Evolutionary conservation across 2,888 invertebrate species (phyloP), one percentile per base, ranked within the genome.

Genomic region (Torymus auratus): DNA sequence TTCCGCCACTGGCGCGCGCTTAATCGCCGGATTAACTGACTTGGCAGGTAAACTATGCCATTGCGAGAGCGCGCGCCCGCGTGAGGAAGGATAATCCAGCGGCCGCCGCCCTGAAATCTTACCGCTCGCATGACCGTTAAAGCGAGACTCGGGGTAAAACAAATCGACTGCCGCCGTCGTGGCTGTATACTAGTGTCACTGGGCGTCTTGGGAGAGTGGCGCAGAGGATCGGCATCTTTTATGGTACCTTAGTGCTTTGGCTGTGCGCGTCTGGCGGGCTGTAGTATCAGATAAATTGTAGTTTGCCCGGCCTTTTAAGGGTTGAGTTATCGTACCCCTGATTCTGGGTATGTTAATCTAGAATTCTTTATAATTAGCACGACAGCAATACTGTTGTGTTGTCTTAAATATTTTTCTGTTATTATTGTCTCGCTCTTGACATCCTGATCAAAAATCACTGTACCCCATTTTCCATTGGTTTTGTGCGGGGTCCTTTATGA

Each of bases 11-110:
- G 41, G 84, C 81, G 68, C 13, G 15, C 83, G 85, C 84, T 85
- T 89, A 88, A 89, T 88, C 87, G 88, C 77, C 84, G 86, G 86
- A 89, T 89, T 88, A 88, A 87, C 87, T 85, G 85, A 86, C 87
- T 88, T 87, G 87, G 87, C 84, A 85, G 84, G 86, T 85, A 87
- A 86, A 87, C 86, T 86, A 84, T 86, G 87, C 88, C 85, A 89
- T 88, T 88, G 88, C 87, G 17, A 52, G 72, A 85, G 86, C 86
- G 86, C 88, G 86, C 7, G 41, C 88, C 85, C 7, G 41, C 7
- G 41, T 41, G 41, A 41, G 41, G 41, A 85, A 85, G 85, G 87
- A 84, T 87, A 86, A 88, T 88, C 87, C 79, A 41, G 41, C 41
- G 41, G 41, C 41, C 41, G 5, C 84, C 14, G 83, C 82, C 85